A percentile compares a stretch with the other conserved stretches of the same genome.
Conservation (phyloP, 1,140 invertebrate species). For the Ephestia elutella region DNA sequence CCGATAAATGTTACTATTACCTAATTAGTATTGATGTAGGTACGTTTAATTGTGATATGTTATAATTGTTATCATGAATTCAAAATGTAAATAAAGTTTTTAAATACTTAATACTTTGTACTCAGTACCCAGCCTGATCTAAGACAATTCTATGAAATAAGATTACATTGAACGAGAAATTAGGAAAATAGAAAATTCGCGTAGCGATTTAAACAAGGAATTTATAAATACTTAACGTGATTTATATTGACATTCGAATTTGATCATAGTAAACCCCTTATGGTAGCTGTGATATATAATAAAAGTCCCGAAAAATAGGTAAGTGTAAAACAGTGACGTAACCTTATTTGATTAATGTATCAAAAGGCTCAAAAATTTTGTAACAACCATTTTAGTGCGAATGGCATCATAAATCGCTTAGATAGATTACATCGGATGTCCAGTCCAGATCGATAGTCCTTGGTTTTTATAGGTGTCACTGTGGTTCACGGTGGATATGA, state of each 20-base stretch:
- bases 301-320: too few relatives aligned
- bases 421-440: slow-evolving; percentile 14
- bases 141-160: too few relatives aligned
- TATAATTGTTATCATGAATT: slow-evolving; percentile 26
- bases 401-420: slow-evolving; percentile 39
- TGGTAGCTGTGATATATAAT: too few relatives aligned
- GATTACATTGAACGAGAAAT: too few relatives aligned
- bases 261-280: too few relatives aligned
- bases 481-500: slow-evolving; percentile 35
- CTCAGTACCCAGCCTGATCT: too few relatives aligned
- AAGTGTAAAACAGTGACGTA: too few relatives aligned
- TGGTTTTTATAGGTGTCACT: slow-evolving; percentile 54
- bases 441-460: slow-evolving; percentile 29
- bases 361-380: slow-evolving; percentile 21
- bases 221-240: too few relatives aligned
- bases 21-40: slow-evolving; percentile 6
- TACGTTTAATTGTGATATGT: slow-evolving; percentile 26
- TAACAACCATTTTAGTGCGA: slow-evolving; percentile 26
- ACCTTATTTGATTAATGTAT: not conserved
- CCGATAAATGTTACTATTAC: slow-evolving; percentile 15
- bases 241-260: too few relatives aligned
- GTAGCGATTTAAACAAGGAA: too few relatives aligned
- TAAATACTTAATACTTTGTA: not conserved
- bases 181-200: too few relatives aligned
- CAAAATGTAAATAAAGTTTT: slow-evolving; percentile 19